A percentile compares a stretch with the other conserved stretches of the same genome.
Evolutionary conservation across 2,888 invertebrate species (phyloP).

Genomic region (Marronus borbonicus): DNA sequence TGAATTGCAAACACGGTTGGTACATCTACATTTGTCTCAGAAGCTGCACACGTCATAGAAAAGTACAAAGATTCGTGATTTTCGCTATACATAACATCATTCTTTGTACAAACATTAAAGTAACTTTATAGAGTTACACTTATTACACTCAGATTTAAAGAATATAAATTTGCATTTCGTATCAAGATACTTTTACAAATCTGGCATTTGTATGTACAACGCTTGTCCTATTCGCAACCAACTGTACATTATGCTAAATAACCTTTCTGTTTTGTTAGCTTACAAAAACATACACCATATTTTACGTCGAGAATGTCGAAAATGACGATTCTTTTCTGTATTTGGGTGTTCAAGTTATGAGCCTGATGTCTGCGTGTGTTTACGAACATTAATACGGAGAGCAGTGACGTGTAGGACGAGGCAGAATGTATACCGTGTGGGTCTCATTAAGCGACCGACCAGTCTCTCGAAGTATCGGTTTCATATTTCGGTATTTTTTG

Average conservation of each 20-base stretch:
- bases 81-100: too few species aligned
- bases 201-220: neutral
- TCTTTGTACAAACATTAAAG: too few species aligned
- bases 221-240: neutral
- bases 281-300: constrained; percentile 7
- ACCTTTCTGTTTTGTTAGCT: constrained; percentile 4
- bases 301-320: constrained; percentile 16
- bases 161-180: neutral
- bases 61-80: too few species aligned
- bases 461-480: constrained; percentile 62
- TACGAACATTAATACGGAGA: constrained; percentile 33
- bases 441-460: constrained; percentile 57
- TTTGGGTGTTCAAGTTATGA: constrained; percentile 35
- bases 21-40: too few species aligned
- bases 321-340: constrained; percentile 24
- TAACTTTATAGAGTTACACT: too few species aligned
- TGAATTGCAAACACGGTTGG: too few species aligned
- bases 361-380: constrained; percentile 14
- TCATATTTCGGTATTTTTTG: constrained; percentile 68
- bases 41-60: too few species aligned
- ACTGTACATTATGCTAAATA: constrained; percentile 5
- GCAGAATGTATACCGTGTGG: constrained; percentile 53
- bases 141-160: too few species aligned
- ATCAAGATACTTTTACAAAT: neutral
- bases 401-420: constrained; percentile 41